phyloP scores from a whole-genome alignment of 2,113 vertebrate species.

The Pelecanoides urinatrix region DNA sequence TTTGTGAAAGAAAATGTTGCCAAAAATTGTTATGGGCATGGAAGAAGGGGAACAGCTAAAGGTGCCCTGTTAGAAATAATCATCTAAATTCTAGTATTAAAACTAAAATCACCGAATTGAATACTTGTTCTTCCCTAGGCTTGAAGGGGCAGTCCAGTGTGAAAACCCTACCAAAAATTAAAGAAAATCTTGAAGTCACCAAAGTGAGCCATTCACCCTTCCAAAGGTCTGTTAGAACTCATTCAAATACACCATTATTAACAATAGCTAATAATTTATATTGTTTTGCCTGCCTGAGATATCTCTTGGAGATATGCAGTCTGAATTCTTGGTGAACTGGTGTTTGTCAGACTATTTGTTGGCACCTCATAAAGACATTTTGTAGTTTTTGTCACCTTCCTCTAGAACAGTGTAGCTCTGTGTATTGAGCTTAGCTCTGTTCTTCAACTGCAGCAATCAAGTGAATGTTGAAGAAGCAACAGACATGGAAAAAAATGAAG shows the following conservation, averaged over 20 bases:
- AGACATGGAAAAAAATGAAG: neutral
- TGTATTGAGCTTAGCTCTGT: neutral
- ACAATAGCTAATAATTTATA: fast-evolving
- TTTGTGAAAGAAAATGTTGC: neutral
- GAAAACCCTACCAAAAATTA: slow-evolving; percentile 35
- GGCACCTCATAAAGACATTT: neutral
- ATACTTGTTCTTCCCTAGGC: neutral
- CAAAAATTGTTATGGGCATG: neutral
- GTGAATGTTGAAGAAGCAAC: neutral
- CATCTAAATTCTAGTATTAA: neutral
- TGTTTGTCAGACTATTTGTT: neutral
- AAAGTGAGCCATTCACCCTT: neutral
- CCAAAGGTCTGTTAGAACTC: slow-evolving; percentile 49
- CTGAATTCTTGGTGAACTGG: neutral
- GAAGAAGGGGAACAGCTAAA: neutral
- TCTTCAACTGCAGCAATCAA: slow-evolving; percentile 17
- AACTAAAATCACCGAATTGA: neutral
- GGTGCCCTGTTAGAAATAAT: neutral
- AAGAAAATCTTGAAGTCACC: slow-evolving; percentile 35
- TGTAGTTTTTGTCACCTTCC: neutral
- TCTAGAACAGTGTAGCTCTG: neutral
- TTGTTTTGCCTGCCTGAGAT: neutral
- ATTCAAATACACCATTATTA: neutral
- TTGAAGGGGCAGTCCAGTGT: neutral
- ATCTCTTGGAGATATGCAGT: neutral